These are phyloP conservation scores for Dasyprocta punctata DNA, from an alignment of 2,113 vertebrate genomes.

Conservation along the genomic window DNA sequence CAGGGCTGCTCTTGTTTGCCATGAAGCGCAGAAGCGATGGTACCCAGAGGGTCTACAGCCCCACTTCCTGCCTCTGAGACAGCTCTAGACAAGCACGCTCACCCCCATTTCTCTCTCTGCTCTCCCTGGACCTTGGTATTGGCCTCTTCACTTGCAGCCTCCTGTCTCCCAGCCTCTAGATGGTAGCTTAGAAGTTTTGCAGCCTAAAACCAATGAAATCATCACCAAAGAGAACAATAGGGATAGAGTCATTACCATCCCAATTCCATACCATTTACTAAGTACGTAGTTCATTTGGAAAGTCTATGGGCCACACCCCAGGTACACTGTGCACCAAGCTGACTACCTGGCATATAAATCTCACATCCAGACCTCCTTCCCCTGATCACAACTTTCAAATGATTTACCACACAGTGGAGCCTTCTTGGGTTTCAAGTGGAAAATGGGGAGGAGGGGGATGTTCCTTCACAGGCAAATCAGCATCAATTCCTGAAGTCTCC, in stretches of 20 bases:
- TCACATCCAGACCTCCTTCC: neutral
- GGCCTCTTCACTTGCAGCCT: neutral
- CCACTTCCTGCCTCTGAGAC: neutral
- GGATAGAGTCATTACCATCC: neutral
- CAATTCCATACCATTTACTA: fast-evolving
- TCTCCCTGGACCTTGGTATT: neutral
- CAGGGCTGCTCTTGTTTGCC: neutral
- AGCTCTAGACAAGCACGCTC: neutral
- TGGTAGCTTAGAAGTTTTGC: neutral
- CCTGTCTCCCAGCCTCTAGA: too few relatives aligned
- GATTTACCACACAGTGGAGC: fast-evolving
- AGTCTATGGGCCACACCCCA: neutral
- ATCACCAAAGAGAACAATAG: neutral
- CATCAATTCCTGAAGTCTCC: neutral
- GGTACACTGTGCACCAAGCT: neutral
- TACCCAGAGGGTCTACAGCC: neutral
- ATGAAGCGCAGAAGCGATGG: neutral
- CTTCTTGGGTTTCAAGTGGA: neutral
- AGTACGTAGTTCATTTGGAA: neutral
- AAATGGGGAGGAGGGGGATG: neutral
- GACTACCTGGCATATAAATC: neutral
- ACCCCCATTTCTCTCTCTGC: fast-evolving
- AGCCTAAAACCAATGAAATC: neutral
- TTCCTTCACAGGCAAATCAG: neutral
- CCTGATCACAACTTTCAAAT: neutral